Conservation (phyloP, 2,797 vertebrate species). For the Pseudocheirus occidentalis region DNA sequence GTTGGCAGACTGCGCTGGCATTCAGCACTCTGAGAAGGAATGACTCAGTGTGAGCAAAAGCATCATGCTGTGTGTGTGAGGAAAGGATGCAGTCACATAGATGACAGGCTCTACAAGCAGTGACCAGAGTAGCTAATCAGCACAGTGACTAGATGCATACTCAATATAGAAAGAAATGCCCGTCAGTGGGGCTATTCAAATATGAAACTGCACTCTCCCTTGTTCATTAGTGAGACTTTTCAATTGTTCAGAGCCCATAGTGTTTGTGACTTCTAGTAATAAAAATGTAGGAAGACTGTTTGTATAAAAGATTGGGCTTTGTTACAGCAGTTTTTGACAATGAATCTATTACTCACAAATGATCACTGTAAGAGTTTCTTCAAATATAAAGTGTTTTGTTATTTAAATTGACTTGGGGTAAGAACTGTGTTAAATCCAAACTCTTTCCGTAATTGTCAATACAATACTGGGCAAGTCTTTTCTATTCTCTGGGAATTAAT, state of each 20-base stretch:
- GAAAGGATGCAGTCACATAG: not conserved
- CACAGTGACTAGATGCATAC: not conserved
- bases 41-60: slow-evolving; percentile 36
- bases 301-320: not conserved
- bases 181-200: not conserved
- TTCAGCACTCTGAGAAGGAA: not conserved
- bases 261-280: not conserved
- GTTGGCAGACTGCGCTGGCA: not conserved
- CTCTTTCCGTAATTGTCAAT: not conserved
- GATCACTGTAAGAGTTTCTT: not conserved
- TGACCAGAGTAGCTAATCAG: slow-evolving; percentile 19
- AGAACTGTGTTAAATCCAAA: not conserved
- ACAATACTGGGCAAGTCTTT: not conserved
- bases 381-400: not conserved
- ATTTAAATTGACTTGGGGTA: not conserved
- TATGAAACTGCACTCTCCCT: not conserved
- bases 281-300: not conserved
- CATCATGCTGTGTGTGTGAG: slow-evolving; percentile 12
- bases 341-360: not conserved
- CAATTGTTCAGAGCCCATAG: not conserved
- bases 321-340: not conserved
- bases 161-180: not conserved
- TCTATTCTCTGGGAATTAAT: not conserved
- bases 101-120: not conserved
- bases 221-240: not conserved